Conservation (phyloP, 2,888 invertebrate genomes). For the Ormyrus thymus region DNA sequence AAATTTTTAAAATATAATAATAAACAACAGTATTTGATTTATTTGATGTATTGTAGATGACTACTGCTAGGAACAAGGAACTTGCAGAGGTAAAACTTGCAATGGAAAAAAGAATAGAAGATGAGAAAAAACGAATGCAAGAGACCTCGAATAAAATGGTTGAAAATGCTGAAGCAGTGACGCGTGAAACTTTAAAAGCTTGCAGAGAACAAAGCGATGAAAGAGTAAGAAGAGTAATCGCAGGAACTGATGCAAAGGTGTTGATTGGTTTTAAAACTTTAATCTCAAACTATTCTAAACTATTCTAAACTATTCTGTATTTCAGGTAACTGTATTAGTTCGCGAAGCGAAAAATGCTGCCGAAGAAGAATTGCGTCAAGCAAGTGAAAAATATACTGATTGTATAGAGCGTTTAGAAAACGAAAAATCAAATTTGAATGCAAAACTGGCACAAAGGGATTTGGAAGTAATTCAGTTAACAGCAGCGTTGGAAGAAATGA, state of each 20-base stretch:
- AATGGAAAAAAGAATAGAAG: slow-evolving; percentile 62
- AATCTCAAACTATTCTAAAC: slow-evolving; percentile 4
- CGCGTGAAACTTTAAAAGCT: slow-evolving; percentile 66
- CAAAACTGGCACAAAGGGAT: slow-evolving; percentile 66
- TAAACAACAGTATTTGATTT: too few relatives aligned
- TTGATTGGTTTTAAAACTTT: slow-evolving; percentile 35
- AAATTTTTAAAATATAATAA: too few relatives aligned
- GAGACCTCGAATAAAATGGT: slow-evolving; percentile 66
- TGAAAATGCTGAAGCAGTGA: slow-evolving; percentile 67
- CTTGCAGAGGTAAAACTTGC: slow-evolving; percentile 60
- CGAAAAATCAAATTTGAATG: slow-evolving; percentile 64
- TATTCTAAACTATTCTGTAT: slow-evolving; percentile 3
- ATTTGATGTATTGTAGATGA: slow-evolving; percentile 3
- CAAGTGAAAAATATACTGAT: slow-evolving; percentile 63
- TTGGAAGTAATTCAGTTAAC: slow-evolving; percentile 64
- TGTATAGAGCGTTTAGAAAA: slow-evolving; percentile 63
- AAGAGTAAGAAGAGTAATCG: slow-evolving; percentile 65
- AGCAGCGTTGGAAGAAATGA: slow-evolving; percentile 66
- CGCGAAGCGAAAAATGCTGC: slow-evolving; percentile 63
- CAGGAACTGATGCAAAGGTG: slow-evolving; percentile 69
- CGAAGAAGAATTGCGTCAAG: slow-evolving; percentile 66
- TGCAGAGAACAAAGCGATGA: slow-evolving; percentile 68
- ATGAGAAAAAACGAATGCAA: slow-evolving; percentile 64
- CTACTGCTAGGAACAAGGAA: slow-evolving; percentile 63
- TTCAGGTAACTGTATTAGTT: slow-evolving; percentile 64